Evolutionary conservation across 2,797 vertebrate genomes (phyloP).

Genomic region (Bufotes viridis): DNA sequence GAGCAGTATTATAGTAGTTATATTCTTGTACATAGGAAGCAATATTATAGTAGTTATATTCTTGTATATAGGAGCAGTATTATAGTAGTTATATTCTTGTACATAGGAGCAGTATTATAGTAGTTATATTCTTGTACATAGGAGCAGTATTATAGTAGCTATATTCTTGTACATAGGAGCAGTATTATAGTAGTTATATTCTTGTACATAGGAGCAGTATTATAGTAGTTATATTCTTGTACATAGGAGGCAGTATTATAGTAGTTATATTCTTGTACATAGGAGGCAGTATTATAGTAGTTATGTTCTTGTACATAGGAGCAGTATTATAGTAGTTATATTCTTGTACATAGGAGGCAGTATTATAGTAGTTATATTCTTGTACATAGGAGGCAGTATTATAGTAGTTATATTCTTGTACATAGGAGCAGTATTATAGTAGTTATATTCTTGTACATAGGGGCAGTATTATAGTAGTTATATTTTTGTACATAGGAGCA

Average conservation of each 20-base stretch:
- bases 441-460: not conserved
- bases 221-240: constrained; percentile 7
- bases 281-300: not conserved
- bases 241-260: not conserved
- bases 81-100: constrained; percentile 12
- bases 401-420: constrained; percentile 7
- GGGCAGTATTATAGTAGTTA: not conserved
- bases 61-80: not conserved
- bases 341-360: not conserved
- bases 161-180: not conserved
- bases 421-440: not conserved
- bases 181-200: constrained; percentile 4
- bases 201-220: not conserved
- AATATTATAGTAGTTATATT: constrained; percentile 9
- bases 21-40: constrained; percentile 1
- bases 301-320: not conserved
- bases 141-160: not conserved
- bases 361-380: constrained; percentile 13
- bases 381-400: not conserved
- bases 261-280: not conserved
- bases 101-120: constrained; percentile 1
- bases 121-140: constrained; percentile 1
- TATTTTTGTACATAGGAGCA: not conserved
- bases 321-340: constrained; percentile 1
- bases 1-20: not conserved